Base-by-base conservation (phyloP, 2,113 vertebrate genomes). In the Labeo catla region DNA sequence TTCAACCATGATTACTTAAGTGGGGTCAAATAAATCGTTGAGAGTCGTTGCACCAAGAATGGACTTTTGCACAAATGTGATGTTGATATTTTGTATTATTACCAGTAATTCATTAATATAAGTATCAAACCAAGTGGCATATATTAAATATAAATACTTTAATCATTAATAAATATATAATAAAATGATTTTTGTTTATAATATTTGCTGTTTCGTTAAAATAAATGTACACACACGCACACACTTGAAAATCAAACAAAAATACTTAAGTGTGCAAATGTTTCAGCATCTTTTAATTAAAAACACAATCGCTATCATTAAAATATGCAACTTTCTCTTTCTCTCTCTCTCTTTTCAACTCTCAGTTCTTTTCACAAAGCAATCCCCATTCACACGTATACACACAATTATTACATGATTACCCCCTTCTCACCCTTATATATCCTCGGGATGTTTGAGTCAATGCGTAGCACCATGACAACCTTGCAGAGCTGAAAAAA, bases 271-370 rank as follows among this genome's bases (percentile, higher is more conserved):
- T 90, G 91, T 92, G 93, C 82, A 94, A 94, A 94, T 86, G 87
- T 90, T 76, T 86, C 76, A 90, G 83, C 79, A 76, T 66, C 15
- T 88, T 94, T 94, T 93, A 93, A 92, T 94, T 93, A 93, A 93
- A 95, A 95, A 95, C 74, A 13, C 92, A 91, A 91, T 93, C 87
- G 91, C 90, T 93, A 91, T 94, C 92, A 93, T 92, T 91, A 94
- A 95, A 94, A 95, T 94, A 94, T 89, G 92, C 90, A 92, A 91
- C 88, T 87, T 83, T 91, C 88, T 89, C 28, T 28, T 2, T 28
- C 28, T 28, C 28, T 28, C 28, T 28, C 89, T 88, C 34, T 84
- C 7, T 61, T 61, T n/a, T 21, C 8, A n/a, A 61, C 57, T 57
- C 54, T 61, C 8, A 61, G 1, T n/a, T 57, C 19, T 57, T 57